These are phyloP conservation scores for Meriones unguiculatus DNA, from an alignment of 2,113 vertebrate species.

Conservation along the genomic window DNA sequence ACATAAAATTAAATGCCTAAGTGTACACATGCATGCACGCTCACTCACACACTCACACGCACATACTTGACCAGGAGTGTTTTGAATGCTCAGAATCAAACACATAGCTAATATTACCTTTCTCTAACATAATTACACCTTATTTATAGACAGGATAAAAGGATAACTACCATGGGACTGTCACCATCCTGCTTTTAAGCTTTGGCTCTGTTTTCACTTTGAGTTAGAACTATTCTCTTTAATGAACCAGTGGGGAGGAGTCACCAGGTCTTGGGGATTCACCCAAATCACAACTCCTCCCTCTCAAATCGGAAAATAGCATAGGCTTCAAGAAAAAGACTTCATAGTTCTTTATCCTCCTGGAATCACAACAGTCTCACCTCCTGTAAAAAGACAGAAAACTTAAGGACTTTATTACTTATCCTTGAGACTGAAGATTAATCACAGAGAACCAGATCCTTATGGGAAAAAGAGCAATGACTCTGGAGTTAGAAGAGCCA, in stretches of 20 bases:
- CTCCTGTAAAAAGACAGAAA: neutral
- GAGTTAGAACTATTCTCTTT: slow-evolving; percentile 17
- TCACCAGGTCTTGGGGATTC: neutral
- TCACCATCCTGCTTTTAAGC: neutral
- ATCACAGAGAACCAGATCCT: neutral
- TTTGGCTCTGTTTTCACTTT: neutral
- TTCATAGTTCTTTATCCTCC: neutral
- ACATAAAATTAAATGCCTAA: slow-evolving; percentile 12
- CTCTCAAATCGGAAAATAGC: neutral
- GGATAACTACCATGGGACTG: slow-evolving; percentile 23
- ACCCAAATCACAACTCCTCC: neutral
- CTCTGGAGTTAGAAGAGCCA: neutral
- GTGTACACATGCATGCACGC: neutral
- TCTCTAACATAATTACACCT: neutral
- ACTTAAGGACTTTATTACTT: neutral
- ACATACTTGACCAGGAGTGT: neutral
- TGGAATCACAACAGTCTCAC: neutral
- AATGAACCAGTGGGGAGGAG: neutral
- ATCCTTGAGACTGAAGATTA: slow-evolving; percentile 5
- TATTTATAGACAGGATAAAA: neutral
- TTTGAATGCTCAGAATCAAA: slow-evolving; percentile 38
- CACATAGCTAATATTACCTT: neutral
- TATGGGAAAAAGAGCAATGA: neutral
- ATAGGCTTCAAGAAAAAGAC: slow-evolving; percentile 47
- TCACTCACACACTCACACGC: neutral